Conservation (phyloP, 1,140 invertebrate species). For the Drosophila pandora region DNA sequence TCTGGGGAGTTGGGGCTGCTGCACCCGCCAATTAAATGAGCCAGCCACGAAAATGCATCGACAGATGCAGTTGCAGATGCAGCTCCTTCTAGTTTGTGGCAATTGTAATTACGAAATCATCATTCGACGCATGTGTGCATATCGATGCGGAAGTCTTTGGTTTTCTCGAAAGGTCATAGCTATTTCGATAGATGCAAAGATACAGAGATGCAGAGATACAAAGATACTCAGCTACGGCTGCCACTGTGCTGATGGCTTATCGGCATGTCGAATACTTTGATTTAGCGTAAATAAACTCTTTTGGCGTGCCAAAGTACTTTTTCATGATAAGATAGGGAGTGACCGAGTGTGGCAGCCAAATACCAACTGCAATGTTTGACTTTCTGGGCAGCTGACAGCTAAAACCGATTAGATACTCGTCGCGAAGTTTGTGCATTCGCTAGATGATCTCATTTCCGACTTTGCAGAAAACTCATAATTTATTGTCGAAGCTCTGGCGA, state of each 20-base stretch:
- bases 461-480: constrained; percentile 62
- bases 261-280: constrained; percentile 27
- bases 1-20: background rate
- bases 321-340: constrained; percentile 43
- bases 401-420: constrained; percentile 17
- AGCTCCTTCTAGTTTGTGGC: constrained; percentile 24
- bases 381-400: background rate
- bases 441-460: constrained; percentile 56
- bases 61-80: constrained; percentile 13
- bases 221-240: background rate
- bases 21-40: constrained; percentile 56
- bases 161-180: constrained; percentile 43
- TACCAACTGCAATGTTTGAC: constrained; percentile 11
- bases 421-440: background rate
- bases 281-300: constrained; percentile 36
- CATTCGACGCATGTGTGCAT: constrained; percentile 51
- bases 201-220: constrained; percentile 23
- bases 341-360: no score
- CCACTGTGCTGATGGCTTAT: constrained; percentile 17
- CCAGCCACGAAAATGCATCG: constrained; percentile 41
- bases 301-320: constrained; percentile 22
- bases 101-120: constrained; percentile 69
- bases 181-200: constrained; percentile 31
- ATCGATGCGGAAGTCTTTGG: constrained; percentile 53
- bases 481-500: constrained; percentile 2